Evolutionary conservation across 2,113 vertebrate species (phyloP), one percentile per base, ranked within the genome.

Genomic region (Oryctolagus cuniculus): DNA sequence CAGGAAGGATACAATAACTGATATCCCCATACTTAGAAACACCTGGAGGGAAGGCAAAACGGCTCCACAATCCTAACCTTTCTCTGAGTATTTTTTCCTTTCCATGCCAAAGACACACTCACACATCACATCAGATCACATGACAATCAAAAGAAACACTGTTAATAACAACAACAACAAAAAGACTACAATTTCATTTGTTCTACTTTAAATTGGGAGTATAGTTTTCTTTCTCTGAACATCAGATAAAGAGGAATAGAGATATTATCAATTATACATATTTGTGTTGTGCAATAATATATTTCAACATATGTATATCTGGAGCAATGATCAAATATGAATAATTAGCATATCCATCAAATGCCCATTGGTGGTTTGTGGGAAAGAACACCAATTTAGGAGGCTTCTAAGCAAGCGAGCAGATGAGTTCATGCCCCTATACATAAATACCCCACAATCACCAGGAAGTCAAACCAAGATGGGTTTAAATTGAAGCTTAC

Each of bases 151-250:
- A 4, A 24, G 10, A 38, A 82, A 61, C 51, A 95, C 66, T 21
- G 49, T 36, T 74, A 91, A 73, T 72, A 67, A 66, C 44, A 77
- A 95, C n/a, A n/a, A n/a, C n/a, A n/a, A 89, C 82, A 88, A 24
- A 78, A 93, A 74, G 10, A 58, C 31, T 34, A 9, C 16, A 51
- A 75, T 53, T 61, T 67, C 27, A n/a, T 61, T 86, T 38, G 82
- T 2, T 92, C 11, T 73, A 11, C 34, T 44, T 92, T 84, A 72
- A 89, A 94, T 21, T 88, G 1, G 25, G 21, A 81, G 17, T 11
- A 64, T 72, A 24, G 9, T 72, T 94, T 94, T 58, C 53, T 72
- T 29, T 29, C 77, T 87, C 53, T 79, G 19, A 25, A 74, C 12
- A 31, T 75, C 64, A 89, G 38, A 72, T 34, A 36, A 91, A 44